These are phyloP conservation scores for Gnatocerus cornutus DNA, from an alignment of 2,888 invertebrate species.

Conservation along the genomic window DNA sequence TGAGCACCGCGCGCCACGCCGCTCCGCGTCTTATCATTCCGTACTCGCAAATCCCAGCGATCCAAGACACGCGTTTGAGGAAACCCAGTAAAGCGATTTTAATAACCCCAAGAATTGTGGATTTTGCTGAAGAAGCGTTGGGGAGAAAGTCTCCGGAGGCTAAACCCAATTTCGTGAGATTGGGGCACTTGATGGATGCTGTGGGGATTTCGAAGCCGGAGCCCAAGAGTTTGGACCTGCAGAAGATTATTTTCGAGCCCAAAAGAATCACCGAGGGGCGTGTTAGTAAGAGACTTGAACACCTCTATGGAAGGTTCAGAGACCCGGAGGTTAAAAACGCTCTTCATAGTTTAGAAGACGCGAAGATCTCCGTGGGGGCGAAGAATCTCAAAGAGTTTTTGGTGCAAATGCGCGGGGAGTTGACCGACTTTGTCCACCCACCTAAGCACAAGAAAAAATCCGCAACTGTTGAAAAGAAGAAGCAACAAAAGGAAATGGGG, in stretches of 20 bases:
- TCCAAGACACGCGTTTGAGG: constrained; percentile 37
- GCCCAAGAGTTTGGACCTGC: constrained; percentile 53
- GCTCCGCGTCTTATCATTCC: constrained; percentile 63
- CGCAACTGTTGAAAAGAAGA: constrained; percentile 35
- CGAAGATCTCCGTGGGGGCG: constrained; percentile 53
- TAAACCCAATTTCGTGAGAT: constrained; percentile 58
- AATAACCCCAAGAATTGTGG: constrained; percentile 57
- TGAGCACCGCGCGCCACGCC: constrained; percentile 58
- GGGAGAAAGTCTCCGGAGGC: constrained; percentile 14
- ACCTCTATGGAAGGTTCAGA: constrained; percentile 16
- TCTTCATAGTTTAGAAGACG: constrained; percentile 50
- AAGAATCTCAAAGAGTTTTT: constrained; percentile 57
- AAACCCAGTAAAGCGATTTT: constrained; percentile 51
- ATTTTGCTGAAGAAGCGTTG: constrained; percentile 45
- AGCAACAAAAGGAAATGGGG: constrained; percentile 43
- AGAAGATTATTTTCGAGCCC: constrained; percentile 56
- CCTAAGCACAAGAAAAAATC: constrained; percentile 37
- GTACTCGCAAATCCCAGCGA: constrained; percentile 52
- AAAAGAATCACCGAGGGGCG: background rate
- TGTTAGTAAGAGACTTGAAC: constrained; percentile 23
- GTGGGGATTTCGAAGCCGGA: constrained; percentile 66
- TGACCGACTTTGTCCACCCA: constrained; percentile 45
- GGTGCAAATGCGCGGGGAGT: constrained; percentile 54
- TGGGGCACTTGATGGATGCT: constrained; percentile 66
- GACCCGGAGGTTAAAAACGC: constrained; percentile 41